A percentile compares a stretch with the other conserved stretches of the same genome.
phyloP scores from a whole-genome alignment of 2,797 vertebrate species.

The Argentina silus region DNA sequence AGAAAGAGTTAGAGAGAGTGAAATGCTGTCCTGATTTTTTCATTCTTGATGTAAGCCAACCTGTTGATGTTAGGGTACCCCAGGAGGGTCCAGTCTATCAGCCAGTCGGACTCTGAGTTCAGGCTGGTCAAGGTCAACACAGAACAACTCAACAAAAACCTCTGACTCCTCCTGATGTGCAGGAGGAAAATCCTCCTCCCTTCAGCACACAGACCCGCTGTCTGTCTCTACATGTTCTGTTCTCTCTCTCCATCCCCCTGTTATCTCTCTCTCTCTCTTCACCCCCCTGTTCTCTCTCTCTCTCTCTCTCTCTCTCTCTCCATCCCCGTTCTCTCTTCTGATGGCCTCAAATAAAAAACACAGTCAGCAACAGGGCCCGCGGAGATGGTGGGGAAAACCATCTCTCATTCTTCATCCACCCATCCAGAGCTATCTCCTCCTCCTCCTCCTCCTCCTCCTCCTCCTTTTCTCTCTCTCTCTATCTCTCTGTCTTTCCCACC shows the following conservation, averaged over 20 bases:
- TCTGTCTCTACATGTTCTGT: neutral
- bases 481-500: slow-evolving; percentile 48
- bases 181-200: slow-evolving; percentile 2
- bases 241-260: neutral
- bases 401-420: slow-evolving; percentile 77
- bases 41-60: no score
- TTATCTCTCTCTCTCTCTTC: neutral
- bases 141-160: neutral
- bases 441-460: slow-evolving; percentile 13
- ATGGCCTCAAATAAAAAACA: slow-evolving; percentile 65
- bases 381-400: slow-evolving; percentile 73
- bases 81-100: neutral
- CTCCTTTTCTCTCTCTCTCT: slow-evolving; percentile 41
- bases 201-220: neutral
- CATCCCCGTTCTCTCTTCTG: slow-evolving; percentile 38
- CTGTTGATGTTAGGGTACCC: neutral
- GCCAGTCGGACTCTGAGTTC: neutral
- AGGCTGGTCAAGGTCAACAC: neutral
- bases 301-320: neutral
- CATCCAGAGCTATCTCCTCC: slow-evolving; percentile 36
- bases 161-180: neutral
- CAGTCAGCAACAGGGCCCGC: slow-evolving; percentile 76
- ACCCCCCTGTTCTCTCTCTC: slow-evolving; percentile 25
- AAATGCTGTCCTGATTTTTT: no score
- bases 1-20: no score